Percentiles rank a stretch among this genome's conserved stretches.
Evolutionary conservation across 2,113 vertebrate species (phyloP).

Genomic region (Labrus mixtus): DNA sequence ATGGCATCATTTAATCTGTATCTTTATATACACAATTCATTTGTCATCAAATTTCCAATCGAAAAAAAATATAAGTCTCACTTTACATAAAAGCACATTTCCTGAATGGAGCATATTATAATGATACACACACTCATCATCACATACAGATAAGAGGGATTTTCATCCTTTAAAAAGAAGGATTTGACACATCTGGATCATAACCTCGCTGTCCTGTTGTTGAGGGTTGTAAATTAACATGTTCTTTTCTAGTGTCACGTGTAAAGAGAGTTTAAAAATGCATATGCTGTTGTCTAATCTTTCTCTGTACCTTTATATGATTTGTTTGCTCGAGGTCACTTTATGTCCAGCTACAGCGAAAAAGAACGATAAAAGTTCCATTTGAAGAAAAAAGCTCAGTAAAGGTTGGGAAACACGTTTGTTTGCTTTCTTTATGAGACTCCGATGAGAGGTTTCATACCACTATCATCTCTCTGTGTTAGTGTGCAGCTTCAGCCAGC

Average conservation of each 20-base stretch:
- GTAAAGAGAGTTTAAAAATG: not conserved
- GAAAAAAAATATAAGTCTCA: conserved; percentile 49
- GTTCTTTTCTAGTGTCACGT: too few relatives aligned
- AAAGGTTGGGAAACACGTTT: not conserved
- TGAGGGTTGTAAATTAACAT: too few relatives aligned
- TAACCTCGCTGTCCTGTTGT: too few relatives aligned
- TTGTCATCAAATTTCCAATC: conserved; percentile 23
- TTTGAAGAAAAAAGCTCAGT: not conserved
- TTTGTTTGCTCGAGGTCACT: not conserved
- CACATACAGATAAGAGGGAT: not conserved
- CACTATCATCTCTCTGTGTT: not conserved
- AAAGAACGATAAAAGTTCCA: not conserved
- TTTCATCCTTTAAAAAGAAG: not conserved
- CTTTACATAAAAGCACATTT: conserved; percentile 19
- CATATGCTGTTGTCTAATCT: not conserved
- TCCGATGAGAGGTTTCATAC: not conserved
- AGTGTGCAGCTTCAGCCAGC: not conserved
- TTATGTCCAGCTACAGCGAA: not conserved
- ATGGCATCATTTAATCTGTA: conserved; percentile 10
- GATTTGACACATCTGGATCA: not conserved
- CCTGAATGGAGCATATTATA: not conserved
- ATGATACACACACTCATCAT: not conserved
- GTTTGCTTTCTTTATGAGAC: not conserved
- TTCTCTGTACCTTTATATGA: not conserved
- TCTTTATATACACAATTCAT: conserved; percentile 17